Conservation (phyloP, 2,888 invertebrate species). For the Hypomecis punctinalis region DNA sequence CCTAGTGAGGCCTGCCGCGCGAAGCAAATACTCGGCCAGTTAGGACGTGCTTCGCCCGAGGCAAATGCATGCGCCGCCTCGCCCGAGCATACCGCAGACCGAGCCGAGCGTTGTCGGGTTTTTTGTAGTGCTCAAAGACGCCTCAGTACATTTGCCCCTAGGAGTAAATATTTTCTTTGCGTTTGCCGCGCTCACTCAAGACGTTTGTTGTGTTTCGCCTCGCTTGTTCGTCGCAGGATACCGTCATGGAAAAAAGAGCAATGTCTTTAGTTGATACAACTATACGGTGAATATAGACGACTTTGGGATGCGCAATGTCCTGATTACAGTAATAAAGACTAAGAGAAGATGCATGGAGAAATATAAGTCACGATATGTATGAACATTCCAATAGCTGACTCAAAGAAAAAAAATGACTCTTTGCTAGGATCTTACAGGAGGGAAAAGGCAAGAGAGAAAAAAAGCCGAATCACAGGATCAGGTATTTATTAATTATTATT, state of each 20-base stretch:
- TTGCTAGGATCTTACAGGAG: slow-evolving; percentile 34
- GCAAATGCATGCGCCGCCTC: not conserved
- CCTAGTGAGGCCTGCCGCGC: no score
- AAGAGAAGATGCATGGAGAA: slow-evolving; percentile 36
- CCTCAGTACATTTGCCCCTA: not conserved
- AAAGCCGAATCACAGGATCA: slow-evolving; percentile 41
- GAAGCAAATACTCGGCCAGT: no score
- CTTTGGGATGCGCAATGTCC: slow-evolving; percentile 45
- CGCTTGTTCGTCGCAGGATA: not conserved
- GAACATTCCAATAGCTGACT: no score
- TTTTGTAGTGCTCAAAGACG: no score
- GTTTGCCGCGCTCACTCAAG: no score
- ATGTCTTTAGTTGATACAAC: no score
- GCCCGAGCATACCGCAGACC: not conserved
- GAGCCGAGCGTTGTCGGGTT: not conserved
- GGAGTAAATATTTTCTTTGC: no score
- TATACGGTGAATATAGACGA: no score
- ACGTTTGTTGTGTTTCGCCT: not conserved
- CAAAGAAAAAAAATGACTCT: slow-evolving; percentile 7
- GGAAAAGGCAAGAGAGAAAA: slow-evolving; percentile 29
- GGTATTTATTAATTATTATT: slow-evolving; percentile 29
- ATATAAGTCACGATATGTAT: slow-evolving; percentile 19
- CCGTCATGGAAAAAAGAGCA: no score
- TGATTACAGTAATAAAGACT: slow-evolving; percentile 42
- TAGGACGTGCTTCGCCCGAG: slow-evolving; percentile 1